A percentile compares a stretch with the other conserved stretches of the same genome.
Evolutionary conservation across 2,888 invertebrate genomes (phyloP).

Genomic region (Escarpia spicata): DNA sequence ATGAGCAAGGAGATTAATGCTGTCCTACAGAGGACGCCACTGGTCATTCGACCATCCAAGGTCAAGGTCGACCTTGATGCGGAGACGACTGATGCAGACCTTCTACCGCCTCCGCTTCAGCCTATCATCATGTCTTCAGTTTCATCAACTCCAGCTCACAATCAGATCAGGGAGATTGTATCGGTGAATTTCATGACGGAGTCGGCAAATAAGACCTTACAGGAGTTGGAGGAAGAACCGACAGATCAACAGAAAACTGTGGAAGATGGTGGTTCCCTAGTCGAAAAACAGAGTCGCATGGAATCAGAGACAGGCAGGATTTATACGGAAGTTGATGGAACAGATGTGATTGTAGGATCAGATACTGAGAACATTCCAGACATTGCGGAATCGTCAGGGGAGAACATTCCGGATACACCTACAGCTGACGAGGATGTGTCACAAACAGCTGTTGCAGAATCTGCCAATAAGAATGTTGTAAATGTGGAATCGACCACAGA

Average conservation of each 20-base stretch:
- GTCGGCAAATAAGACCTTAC: neutral
- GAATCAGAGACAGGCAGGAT: neutral
- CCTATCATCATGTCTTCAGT: slow-evolving; percentile 53
- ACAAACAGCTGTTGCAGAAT: neutral
- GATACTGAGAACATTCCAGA: neutral
- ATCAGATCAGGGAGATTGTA: neutral
- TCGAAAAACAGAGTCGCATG: neutral
- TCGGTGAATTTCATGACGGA: neutral
- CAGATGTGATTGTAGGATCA: neutral
- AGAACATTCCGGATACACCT: neutral
- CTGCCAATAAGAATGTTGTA: neutral
- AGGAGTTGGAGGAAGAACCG: neutral
- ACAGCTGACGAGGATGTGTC: neutral
- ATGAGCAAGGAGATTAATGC: slow-evolving; percentile 78
- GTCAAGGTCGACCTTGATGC: slow-evolving; percentile 73
- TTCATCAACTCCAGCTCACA: neutral
- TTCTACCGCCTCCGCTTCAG: slow-evolving; percentile 70
- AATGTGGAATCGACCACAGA: neutral
- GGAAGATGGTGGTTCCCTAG: neutral
- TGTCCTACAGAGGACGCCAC: slow-evolving; percentile 79
- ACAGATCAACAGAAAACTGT: neutral
- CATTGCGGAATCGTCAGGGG: neutral
- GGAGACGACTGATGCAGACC: slow-evolving; percentile 67
- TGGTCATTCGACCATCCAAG: slow-evolving; percentile 58
- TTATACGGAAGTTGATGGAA: neutral